phyloP scores from a whole-genome alignment of 2,888 invertebrate genomes.

The Ommatoiulus sabulosus region DNA sequence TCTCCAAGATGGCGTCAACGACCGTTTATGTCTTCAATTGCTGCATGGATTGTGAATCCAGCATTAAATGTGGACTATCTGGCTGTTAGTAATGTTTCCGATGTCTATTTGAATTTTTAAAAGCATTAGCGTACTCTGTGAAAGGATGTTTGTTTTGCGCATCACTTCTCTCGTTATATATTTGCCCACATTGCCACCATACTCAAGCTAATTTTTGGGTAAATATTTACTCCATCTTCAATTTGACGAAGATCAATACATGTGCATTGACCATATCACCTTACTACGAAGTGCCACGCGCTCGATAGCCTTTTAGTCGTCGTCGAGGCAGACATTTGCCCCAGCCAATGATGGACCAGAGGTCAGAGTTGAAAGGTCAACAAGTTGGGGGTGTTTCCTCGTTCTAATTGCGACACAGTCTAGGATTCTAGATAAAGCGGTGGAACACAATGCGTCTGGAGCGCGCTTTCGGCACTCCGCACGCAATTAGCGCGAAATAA shows the following conservation, averaged over 20 bases:
- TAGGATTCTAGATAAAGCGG: not conserved
- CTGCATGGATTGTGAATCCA: too few relatives aligned
- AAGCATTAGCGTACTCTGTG: too few relatives aligned
- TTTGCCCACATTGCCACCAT: too few relatives aligned
- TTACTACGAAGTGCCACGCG: not conserved
- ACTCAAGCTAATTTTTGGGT: not conserved
- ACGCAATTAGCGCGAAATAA: slow-evolving; percentile 16
- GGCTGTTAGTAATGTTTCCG: too few relatives aligned
- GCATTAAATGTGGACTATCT: too few relatives aligned
- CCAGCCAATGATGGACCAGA: not conserved
- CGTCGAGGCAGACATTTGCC: not conserved
- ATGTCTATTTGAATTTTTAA: too few relatives aligned
- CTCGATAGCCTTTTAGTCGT: not conserved
- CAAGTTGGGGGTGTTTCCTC: not conserved
- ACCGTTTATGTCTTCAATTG: too few relatives aligned
- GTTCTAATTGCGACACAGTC: not conserved
- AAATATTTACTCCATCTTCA: not conserved
- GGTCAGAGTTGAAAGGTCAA: not conserved
- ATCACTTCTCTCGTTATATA: too few relatives aligned
- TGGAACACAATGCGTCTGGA: not conserved
- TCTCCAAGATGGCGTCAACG: too few relatives aligned
- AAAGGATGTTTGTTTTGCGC: too few relatives aligned
- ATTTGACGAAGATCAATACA: not conserved
- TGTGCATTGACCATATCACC: not conserved
- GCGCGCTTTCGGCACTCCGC: not conserved